These are phyloP conservation scores for Cremastinae sp. DNA, from an alignment of 2,888 invertebrate genomes.

Conservation along the genomic window DNA sequence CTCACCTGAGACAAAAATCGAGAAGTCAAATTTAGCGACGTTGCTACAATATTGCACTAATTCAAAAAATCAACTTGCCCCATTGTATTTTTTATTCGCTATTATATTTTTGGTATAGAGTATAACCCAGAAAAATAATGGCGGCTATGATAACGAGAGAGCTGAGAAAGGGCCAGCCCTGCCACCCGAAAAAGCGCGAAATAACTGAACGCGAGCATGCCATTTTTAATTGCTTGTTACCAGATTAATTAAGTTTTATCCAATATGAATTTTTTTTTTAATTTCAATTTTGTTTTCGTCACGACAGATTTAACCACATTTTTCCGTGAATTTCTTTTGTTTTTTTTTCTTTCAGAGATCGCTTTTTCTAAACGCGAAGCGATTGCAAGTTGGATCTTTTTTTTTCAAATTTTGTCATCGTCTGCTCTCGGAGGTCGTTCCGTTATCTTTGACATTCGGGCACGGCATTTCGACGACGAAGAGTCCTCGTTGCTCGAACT, in stretches of 20 bases:
- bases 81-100: slow-evolving; percentile 8
- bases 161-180: slow-evolving; percentile 70
- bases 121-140: slow-evolving; percentile 65
- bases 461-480: slow-evolving; percentile 29
- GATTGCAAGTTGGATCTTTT: background rate
- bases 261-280: background rate
- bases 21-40: too few relatives aligned
- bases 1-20: slow-evolving; percentile 86
- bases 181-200: slow-evolving; percentile 65
- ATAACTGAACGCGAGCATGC: slow-evolving; percentile 56
- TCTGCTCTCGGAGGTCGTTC: background rate
- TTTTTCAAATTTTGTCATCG: too few relatives aligned
- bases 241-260: background rate
- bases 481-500: slow-evolving; percentile 54
- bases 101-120: slow-evolving; percentile 59
- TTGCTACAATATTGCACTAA: background rate
- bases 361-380: slow-evolving; percentile 2
- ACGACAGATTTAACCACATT: slow-evolving; percentile 9
- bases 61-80: slow-evolving; percentile 6
- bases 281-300: background rate
- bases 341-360: slow-evolving; percentile 22
- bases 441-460: background rate
- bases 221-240: slow-evolving; percentile 58
- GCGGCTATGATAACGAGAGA: slow-evolving; percentile 65
- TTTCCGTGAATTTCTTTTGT: slow-evolving; percentile 1